Evolutionary conservation across 2,797 vertebrate genomes (phyloP).

Genomic region (Picus viridis): DNA sequence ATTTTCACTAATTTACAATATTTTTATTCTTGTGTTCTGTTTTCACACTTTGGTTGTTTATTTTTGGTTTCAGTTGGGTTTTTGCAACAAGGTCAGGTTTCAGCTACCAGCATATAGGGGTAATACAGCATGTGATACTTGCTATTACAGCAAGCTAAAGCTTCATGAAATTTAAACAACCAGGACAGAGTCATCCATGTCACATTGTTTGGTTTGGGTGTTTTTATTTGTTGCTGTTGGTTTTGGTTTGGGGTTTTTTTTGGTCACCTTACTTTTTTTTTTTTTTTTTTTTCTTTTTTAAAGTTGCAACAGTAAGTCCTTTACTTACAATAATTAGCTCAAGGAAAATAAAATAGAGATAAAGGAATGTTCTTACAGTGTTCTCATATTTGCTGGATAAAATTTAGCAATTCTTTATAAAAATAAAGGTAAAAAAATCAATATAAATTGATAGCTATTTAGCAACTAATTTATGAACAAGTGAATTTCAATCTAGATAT

Average conservation of each 20-base stretch:
- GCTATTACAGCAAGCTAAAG: not conserved
- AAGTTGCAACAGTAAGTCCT: not conserved
- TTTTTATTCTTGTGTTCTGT: not conserved
- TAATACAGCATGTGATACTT: not conserved
- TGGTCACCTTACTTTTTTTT: too few species aligned
- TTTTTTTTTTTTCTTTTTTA: not conserved
- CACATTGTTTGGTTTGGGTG: not conserved
- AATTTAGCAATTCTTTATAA: not conserved
- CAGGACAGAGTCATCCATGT: not conserved
- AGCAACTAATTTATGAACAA: not conserved
- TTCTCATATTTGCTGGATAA: not conserved
- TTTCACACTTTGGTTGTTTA: not conserved
- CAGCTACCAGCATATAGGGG: not conserved
- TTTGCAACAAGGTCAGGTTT: not conserved
- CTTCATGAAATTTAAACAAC: not conserved
- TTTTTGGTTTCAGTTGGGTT: not conserved
- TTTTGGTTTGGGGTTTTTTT: too few species aligned
- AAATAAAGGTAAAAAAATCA: not conserved
- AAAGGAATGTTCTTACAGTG: not conserved
- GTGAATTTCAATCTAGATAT: not conserved
- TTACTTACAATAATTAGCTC: not conserved
- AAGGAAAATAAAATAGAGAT: not conserved
- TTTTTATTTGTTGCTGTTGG: too few species aligned
- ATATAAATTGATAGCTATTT: not conserved
- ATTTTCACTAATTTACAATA: not conserved